phyloP scores from a whole-genome alignment of 2,113 vertebrate species.

The Nettapus auritus region DNA sequence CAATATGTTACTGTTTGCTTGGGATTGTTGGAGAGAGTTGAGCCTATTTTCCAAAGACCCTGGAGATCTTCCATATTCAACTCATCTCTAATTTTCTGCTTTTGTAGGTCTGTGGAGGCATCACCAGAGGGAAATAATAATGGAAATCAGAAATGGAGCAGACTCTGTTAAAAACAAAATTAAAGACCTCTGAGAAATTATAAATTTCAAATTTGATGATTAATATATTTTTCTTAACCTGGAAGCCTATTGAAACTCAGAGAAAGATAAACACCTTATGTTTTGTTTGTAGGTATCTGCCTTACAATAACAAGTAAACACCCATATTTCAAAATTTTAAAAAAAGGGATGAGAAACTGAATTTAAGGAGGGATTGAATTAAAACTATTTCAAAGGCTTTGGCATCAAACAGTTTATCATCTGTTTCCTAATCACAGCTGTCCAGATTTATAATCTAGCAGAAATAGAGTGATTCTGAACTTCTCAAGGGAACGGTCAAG shows the following conservation, averaged over 20 bases:
- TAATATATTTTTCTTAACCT: background rate
- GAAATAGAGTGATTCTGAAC: conserved; percentile 6
- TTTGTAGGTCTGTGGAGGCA: background rate
- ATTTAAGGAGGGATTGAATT: background rate
- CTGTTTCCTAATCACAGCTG: conserved; percentile 24
- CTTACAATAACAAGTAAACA: conserved; percentile 25
- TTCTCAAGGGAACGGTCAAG: conserved; percentile 1
- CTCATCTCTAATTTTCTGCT: background rate
- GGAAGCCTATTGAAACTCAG: background rate
- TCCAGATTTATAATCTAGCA: conserved; percentile 30
- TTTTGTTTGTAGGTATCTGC: background rate
- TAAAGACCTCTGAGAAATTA: conserved; percentile 43
- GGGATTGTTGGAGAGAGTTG: background rate
- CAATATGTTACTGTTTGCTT: background rate
- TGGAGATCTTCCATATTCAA: background rate
- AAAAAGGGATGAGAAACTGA: background rate
- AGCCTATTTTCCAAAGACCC: background rate
- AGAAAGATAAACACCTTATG: conserved; percentile 32
- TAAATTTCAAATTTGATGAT: background rate
- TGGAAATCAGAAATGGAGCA: conserved; percentile 29
- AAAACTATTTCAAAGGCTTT: conserved; percentile 34
- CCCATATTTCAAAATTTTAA: background rate
- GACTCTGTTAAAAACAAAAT: conserved; percentile 30
- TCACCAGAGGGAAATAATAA: conserved; percentile 23
- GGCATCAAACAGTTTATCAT: conserved; percentile 42